phyloP scores from a whole-genome alignment of 1,140 invertebrate species.

The Drosophila lacteicornis region DNA sequence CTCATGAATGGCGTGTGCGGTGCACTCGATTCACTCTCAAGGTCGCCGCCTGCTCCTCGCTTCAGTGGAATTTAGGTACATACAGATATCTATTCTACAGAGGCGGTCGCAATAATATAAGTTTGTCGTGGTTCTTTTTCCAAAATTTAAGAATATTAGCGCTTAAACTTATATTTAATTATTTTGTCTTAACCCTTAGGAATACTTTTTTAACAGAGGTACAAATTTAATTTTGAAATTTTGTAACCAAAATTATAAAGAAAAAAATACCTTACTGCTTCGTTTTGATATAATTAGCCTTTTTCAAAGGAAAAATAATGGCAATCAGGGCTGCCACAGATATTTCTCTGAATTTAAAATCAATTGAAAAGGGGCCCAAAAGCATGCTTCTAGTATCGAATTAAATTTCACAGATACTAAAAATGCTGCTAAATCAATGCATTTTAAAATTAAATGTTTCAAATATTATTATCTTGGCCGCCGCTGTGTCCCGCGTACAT shows the following conservation, averaged over 20 bases:
- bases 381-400: not conserved
- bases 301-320: no score
- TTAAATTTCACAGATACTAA: no score
- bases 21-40: conserved; percentile 47
- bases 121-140: not conserved
- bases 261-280: no score
- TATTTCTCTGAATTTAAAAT: not conserved
- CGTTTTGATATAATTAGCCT: no score
- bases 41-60: conserved; percentile 37
- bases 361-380: not conserved
- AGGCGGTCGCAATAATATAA: not conserved
- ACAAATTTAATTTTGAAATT: no score
- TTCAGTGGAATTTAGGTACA: conserved; percentile 39
- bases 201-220: no score
- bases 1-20: conserved; percentile 34
- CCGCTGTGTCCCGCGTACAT: conserved; percentile 6
- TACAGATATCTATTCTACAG: conserved; percentile 1
- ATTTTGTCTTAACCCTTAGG: no score
- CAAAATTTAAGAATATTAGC: no score
- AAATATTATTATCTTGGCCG: conserved; percentile 5
- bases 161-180: not conserved
- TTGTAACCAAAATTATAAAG: no score
- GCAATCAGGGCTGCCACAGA: no score
- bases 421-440: no score
- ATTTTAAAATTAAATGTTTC: not conserved